Evolutionary conservation across 1,140 invertebrate species (phyloP), one percentile per base, ranked within the genome.

Genomic region (Polyergus mexicanus): DNA sequence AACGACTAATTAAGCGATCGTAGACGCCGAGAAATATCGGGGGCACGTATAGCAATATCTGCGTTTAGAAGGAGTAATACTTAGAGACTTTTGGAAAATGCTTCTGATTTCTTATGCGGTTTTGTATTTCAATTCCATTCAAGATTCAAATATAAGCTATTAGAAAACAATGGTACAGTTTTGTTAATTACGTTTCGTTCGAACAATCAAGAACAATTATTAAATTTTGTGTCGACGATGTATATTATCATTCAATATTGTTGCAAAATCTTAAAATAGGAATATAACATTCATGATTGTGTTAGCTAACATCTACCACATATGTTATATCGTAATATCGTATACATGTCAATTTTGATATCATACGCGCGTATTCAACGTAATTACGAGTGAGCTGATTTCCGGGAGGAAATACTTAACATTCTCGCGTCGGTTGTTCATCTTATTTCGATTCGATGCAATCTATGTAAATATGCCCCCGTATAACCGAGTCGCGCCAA

Each of bases 1-100:
- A 92, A 92, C 92, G 92, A 92, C 92, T 91, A 89, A 91, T 93
- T 92, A 92, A 93, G 90, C 90, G 77, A 91, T 93, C 89, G 77
- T 62, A 62, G 76, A 84, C 63, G 62, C 44, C 63, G 76, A 86
- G 88, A 91, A 91, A 93, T 92, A 85, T 87, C 51, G 25, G 88
- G 25, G 88, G 86, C 92, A 93, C 90, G 92, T 93, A 87, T 93
- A 87, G 85, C 88, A 91, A 92, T 90, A 88, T 72, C 72, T 75
- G 86, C 56, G 58, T 66, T 74, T 58, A n/a, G 51, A 51, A 81
- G 51, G 44, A 83, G 25, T 32, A 69, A 35, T 72, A 83, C 68
- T 83, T 83, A 28, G 35, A 71, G 77, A 81, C 38, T 83, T 83
- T 25, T 62, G 54, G 35, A 62, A 80, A 35, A 85, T 41, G 63